Evolutionary conservation across 2,113 vertebrate species (phyloP).

Genomic region (Trogon surrucura): DNA sequence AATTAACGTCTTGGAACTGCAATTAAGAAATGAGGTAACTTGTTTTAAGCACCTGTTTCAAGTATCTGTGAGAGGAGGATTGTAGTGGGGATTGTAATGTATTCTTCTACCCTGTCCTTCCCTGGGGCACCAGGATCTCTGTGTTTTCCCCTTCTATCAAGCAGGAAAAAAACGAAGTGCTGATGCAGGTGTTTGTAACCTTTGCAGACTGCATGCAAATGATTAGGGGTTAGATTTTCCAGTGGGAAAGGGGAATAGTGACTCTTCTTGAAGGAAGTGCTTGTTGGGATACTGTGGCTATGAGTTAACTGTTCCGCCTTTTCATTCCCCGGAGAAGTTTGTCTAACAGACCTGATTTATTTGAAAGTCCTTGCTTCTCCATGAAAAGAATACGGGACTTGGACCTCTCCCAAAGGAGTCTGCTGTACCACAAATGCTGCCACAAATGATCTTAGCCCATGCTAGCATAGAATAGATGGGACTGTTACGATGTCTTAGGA

Average conservation of each 20-base stretch:
- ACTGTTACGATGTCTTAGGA: not conserved
- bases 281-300: not conserved
- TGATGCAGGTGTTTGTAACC: not conserved
- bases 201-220: not conserved
- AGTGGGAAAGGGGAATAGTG: not conserved
- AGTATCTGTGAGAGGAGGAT: not conserved
- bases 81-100: not conserved
- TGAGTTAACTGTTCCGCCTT: not conserved
- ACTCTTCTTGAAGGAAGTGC: not conserved
- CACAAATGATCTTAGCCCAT: not conserved
- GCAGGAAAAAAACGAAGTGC: not conserved
- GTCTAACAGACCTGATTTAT: not conserved
- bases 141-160: not conserved
- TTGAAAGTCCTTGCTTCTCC: not conserved
- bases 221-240: not conserved
- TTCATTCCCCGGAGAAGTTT: not conserved
- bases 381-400: not conserved
- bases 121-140: not conserved
- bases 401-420: not conserved
- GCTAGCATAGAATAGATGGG: not conserved
- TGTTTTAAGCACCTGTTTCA: not conserved
- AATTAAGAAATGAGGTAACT: not conserved
- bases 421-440: not conserved
- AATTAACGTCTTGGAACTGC: not conserved
- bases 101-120: not conserved